These are phyloP conservation scores for Tipula confusa DNA, from an alignment of 2,888 invertebrate species.

Conservation along the genomic window DNA sequence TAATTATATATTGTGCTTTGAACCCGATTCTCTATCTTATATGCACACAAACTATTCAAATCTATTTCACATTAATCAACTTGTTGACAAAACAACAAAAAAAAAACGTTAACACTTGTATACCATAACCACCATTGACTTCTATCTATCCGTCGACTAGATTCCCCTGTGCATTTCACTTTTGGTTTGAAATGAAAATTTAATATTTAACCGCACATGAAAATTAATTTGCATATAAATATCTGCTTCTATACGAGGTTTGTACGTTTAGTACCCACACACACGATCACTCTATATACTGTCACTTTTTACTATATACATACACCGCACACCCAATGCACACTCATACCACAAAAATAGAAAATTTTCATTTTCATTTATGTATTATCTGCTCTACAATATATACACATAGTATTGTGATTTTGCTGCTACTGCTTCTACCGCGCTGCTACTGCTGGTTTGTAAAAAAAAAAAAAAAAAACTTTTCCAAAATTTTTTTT, in stretches of 20 bases:
- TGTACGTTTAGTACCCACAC: background rate
- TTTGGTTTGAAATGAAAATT: background rate
- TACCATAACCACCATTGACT: background rate
- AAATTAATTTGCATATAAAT: background rate
- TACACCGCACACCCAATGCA: background rate
- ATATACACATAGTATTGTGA: no score
- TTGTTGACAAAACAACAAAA: background rate
- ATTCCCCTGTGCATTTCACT: background rate
- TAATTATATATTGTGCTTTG: no score
- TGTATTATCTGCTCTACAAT: background rate
- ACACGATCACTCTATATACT: background rate
- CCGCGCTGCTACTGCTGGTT: background rate
- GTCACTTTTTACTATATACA: background rate
- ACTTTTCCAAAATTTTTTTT: no score
- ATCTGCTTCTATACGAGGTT: background rate
- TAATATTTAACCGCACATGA: background rate
- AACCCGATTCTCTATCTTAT: no score
- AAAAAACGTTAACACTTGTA: background rate
- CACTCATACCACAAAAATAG: background rate
- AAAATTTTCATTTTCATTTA: background rate
- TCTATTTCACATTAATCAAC: background rate
- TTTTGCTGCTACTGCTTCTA: background rate
- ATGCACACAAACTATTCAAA: background rate
- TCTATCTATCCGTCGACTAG: background rate
- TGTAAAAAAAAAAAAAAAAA: background rate